Evolutionary conservation across 2,888 invertebrate species (phyloP).

Genomic region (Xestia sexstrigata): DNA sequence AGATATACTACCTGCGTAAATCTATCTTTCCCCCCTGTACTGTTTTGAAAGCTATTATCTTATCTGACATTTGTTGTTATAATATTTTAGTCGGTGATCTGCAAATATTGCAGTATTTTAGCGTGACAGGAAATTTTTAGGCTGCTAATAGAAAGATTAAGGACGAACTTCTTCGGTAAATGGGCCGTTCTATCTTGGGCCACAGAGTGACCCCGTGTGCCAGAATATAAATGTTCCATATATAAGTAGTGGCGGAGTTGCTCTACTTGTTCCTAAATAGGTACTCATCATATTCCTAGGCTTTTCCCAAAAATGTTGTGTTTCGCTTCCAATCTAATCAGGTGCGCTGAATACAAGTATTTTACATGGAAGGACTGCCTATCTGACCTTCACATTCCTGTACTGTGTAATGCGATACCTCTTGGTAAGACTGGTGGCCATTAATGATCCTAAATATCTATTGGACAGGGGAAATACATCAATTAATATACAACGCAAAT

Average conservation of each 20-base stretch:
- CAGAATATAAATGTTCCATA: background rate
- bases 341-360: background rate
- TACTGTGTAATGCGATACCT: background rate
- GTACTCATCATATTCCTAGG: background rate
- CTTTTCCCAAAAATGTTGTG: background rate
- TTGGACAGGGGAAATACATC: background rate
- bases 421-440: background rate
- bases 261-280: background rate
- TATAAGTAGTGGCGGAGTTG: background rate
- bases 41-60: conserved; percentile 23
- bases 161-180: background rate
- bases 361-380: background rate
- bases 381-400: background rate
- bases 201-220: background rate
- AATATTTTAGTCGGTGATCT: conserved; percentile 10
- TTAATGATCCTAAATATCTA: background rate
- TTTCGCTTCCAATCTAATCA: background rate
- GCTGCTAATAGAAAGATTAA: background rate
- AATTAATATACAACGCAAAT: background rate
- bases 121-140: background rate
- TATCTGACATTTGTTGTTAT: conserved; percentile 2
- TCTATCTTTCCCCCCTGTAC: background rate
- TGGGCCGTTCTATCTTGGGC: background rate
- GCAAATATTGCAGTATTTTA: conserved; percentile 19
- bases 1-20: background rate